Percentiles rank a stretch among this genome's conserved stretches.
phyloP scores from a whole-genome alignment of 2,797 vertebrate species.

The Typhlichthys subterraneus region DNA sequence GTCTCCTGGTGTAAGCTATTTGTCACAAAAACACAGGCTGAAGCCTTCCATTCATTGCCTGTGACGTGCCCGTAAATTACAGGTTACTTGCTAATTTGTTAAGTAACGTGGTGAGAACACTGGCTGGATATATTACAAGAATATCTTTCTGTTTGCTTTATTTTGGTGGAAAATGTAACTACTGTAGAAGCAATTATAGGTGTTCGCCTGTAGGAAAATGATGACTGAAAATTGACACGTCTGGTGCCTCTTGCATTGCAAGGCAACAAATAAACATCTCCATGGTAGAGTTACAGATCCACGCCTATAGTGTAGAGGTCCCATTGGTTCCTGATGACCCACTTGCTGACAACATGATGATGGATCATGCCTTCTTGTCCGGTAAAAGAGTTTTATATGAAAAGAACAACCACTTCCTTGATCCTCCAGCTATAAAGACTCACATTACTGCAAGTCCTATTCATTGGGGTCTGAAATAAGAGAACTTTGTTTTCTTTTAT shows the following conservation, averaged over 20 bases:
- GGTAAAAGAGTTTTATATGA: constrained; percentile 61
- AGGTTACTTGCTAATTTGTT: constrained; percentile 55
- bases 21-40: constrained; percentile 49
- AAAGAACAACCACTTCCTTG: constrained; percentile 59
- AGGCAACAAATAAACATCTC: constrained; percentile 57
- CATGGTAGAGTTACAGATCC: constrained; percentile 46
- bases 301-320: constrained; percentile 45
- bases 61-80: constrained; percentile 56
- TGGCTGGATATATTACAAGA: constrained; percentile 22
- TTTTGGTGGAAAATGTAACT: constrained; percentile 53
- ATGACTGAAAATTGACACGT: constrained; percentile 13
- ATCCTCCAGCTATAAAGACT: constrained; percentile 51
- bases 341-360: constrained; percentile 60
- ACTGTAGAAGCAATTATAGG: constrained; percentile 37
- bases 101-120: constrained; percentile 45
- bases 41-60: constrained; percentile 35
- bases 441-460: constrained; percentile 54
- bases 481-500: constrained; percentile 37
- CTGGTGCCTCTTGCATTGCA: constrained; percentile 38
- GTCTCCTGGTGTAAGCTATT: constrained; percentile 42
- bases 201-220: constrained; percentile 39
- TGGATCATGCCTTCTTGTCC: constrained; percentile 53
- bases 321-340: constrained; percentile 47
- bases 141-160: constrained; percentile 43
- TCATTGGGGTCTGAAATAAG: constrained; percentile 28